phyloP scores from a whole-genome alignment of 2,113 vertebrate genomes.

The Eleginops maclovinus region DNA sequence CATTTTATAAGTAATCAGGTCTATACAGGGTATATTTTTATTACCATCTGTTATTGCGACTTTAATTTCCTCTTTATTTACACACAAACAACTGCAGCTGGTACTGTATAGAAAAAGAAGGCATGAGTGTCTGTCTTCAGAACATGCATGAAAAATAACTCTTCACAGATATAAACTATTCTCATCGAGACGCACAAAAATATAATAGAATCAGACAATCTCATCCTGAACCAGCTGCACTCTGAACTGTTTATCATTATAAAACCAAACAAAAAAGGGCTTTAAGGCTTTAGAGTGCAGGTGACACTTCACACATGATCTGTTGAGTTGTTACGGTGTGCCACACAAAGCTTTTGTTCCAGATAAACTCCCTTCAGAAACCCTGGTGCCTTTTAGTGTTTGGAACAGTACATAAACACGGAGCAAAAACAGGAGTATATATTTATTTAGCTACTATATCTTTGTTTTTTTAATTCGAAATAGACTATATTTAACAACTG shows the following conservation, averaged over 20 bases:
- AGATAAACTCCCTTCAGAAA: constrained; percentile 34
- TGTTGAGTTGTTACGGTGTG: background rate
- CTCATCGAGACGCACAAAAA: constrained; percentile 38
- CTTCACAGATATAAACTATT: constrained; percentile 19
- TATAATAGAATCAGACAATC: constrained; percentile 17
- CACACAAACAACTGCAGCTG: constrained; percentile 64
- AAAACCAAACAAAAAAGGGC: constrained; percentile 1
- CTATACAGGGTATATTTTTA: constrained; percentile 44
- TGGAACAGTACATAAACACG: constrained; percentile 46
- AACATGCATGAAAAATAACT: background rate
- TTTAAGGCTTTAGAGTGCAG: constrained; percentile 18
- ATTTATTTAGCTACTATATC: constrained; percentile 75
- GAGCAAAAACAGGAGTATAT: constrained; percentile 50
- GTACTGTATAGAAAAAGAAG: constrained; percentile 67
- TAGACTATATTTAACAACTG: constrained; percentile 66
- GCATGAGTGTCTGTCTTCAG: background rate
- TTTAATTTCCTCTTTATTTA: constrained; percentile 52
- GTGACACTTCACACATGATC: constrained; percentile 19
- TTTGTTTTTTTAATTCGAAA: constrained; percentile 62
- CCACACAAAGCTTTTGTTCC: constrained; percentile 23
- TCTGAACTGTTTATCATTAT: constrained; percentile 14
- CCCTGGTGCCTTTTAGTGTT: constrained; percentile 62
- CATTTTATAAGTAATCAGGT: constrained; percentile 39
- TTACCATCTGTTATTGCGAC: constrained; percentile 9
- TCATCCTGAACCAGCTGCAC: constrained; percentile 35